Evolutionary conservation across 2,797 vertebrate genomes (phyloP).

Genomic region (Mus caroli): DNA sequence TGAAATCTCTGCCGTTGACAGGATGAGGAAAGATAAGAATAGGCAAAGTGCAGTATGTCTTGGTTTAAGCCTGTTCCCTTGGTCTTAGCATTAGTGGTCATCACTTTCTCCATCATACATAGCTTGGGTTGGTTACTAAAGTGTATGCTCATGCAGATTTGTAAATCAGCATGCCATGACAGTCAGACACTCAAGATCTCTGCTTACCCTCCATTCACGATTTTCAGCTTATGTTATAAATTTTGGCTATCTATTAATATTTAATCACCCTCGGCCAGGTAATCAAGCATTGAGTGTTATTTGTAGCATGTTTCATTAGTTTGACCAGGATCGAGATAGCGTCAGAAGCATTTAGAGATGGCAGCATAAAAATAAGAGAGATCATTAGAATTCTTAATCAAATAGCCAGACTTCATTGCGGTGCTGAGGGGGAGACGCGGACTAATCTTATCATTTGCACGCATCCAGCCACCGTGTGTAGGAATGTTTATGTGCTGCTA

Average conservation of each 20-base stretch:
- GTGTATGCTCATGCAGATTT: background rate
- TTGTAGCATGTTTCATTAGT: constrained; percentile 66
- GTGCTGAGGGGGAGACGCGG: background rate
- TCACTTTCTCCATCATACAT: background rate
- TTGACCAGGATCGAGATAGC: constrained; percentile 62
- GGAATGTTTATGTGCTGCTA: constrained; percentile 67
- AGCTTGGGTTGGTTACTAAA: background rate
- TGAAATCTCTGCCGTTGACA: background rate
- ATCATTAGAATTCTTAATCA: constrained; percentile 72
- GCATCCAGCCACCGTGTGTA: constrained; percentile 37
- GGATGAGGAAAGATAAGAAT: background rate
- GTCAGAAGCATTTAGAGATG: constrained; percentile 65
- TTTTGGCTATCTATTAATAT: constrained; percentile 62
- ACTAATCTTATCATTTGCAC: constrained; percentile 56
- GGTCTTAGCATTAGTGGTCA: background rate
- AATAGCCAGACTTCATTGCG: constrained; percentile 52
- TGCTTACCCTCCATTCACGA: background rate
- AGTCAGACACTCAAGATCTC: background rate
- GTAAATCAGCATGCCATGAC: background rate
- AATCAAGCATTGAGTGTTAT: constrained; percentile 46
- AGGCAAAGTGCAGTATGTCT: background rate
- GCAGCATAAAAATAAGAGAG: constrained; percentile 17
- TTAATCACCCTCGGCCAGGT: constrained; percentile 43
- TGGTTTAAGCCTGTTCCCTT: background rate
- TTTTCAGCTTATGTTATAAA: background rate